Evolutionary conservation across 2,113 vertebrate genomes (phyloP).

Genomic region (Oncorhynchus mykiss): DNA sequence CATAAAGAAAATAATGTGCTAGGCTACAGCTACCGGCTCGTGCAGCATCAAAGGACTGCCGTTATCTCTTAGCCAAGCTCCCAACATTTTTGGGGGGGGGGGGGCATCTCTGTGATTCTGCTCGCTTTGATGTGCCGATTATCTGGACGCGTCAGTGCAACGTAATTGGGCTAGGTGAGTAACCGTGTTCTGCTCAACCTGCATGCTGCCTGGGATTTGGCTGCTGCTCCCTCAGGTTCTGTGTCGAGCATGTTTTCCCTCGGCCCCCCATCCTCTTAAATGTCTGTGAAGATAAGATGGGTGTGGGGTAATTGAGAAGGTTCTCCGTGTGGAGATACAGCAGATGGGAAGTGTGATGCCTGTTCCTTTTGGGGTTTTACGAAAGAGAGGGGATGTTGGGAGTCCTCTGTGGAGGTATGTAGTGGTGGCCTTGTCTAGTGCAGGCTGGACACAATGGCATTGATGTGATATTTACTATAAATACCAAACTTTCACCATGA

Average conservation of each 20-base stretch:
- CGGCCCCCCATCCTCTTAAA: conserved; percentile 69
- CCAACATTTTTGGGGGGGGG: background rate
- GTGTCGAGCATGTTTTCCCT: conserved; percentile 51
- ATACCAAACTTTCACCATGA: too few relatives aligned
- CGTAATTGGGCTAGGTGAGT: conserved; percentile 13
- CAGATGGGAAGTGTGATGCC: conserved; percentile 41
- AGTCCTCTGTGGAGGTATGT: background rate
- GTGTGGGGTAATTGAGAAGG: conserved; percentile 51
- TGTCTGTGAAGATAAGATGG: conserved; percentile 72
- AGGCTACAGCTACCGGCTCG: conserved; percentile 55
- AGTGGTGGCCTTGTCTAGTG: background rate
- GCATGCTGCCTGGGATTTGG: background rate
- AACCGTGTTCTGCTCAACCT: background rate
- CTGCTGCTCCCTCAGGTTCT: background rate
- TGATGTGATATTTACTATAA: too few relatives aligned
- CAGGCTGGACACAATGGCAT: background rate
- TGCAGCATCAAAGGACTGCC: conserved; percentile 66
- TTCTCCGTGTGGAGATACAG: conserved; percentile 48
- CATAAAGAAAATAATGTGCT: conserved; percentile 54
- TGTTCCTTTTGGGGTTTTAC: conserved; percentile 25
- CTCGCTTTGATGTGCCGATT: conserved; percentile 60
- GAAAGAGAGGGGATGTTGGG: conserved; percentile 35
- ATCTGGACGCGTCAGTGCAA: conserved; percentile 43
- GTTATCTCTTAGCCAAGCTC: conserved; percentile 59
- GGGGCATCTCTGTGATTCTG: conserved; percentile 7